These are phyloP conservation scores for Hipparchia sbordonii DNA, from an alignment of 2,888 invertebrate genomes.

Conservation along the genomic window DNA sequence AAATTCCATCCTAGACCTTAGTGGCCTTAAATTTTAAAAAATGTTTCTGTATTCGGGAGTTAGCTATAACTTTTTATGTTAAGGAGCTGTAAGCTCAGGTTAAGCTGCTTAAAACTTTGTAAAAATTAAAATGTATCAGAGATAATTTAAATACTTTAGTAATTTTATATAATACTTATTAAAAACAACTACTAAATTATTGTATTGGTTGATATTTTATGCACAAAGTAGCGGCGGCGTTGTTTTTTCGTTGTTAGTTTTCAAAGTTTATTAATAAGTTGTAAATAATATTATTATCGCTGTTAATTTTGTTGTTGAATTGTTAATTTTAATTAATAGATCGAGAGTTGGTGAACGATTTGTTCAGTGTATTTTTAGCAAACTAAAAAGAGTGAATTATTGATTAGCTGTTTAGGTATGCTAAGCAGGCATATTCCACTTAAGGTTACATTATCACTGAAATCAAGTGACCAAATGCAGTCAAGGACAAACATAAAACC, in stretches of 20 bases:
- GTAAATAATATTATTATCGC: slow-evolving; percentile 51
- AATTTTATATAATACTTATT: not conserved
- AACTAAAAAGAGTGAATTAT: not conserved
- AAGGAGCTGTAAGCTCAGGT: not conserved
- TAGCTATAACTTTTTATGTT: not conserved
- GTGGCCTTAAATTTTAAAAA: not conserved
- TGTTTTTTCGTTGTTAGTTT: slow-evolving; percentile 47
- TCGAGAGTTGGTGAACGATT: slow-evolving; percentile 2
- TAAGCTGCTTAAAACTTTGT: slow-evolving; percentile 9
- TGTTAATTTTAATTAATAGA: slow-evolving; percentile 39
- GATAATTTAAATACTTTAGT: not conserved
- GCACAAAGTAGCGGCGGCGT: slow-evolving; percentile 45
- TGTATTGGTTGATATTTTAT: slow-evolving; percentile 27
- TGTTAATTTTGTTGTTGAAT: slow-evolving; percentile 38
- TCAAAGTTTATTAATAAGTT: slow-evolving; percentile 50
- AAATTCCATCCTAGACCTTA: too few species aligned
- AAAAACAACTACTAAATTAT: not conserved
- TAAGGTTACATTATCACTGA: too few species aligned
- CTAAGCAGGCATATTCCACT: too few species aligned
- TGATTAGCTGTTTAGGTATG: not conserved
- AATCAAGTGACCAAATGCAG: too few species aligned
- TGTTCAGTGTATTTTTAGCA: not conserved
- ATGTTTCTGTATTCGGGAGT: not conserved
- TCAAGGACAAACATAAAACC: too few species aligned
- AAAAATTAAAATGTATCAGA: not conserved